phyloP scores from a whole-genome alignment of 2,888 invertebrate genomes.

The Chorisops tibialis region DNA sequence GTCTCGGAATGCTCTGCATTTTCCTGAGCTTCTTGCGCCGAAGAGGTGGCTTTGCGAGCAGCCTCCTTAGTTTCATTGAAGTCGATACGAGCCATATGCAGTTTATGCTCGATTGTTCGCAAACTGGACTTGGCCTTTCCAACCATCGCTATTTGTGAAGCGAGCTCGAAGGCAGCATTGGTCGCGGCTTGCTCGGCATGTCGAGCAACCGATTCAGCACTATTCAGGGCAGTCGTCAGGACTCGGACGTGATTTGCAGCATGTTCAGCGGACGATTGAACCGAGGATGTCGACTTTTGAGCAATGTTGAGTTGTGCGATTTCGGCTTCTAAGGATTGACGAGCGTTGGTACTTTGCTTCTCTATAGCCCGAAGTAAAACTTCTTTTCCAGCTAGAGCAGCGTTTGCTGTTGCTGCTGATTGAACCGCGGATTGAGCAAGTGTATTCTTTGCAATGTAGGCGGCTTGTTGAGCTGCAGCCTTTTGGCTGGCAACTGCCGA shows the following conservation, averaged over 20 bases:
- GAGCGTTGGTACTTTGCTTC: slow-evolving; percentile 70
- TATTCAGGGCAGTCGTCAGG: slow-evolving; percentile 70
- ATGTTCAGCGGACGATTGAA: slow-evolving; percentile 67
- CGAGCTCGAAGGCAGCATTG: slow-evolving; percentile 69
- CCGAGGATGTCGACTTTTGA: slow-evolving; percentile 66
- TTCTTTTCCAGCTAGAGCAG: slow-evolving; percentile 64
- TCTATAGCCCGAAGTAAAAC: slow-evolving; percentile 65
- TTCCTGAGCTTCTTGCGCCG: slow-evolving; percentile 69
- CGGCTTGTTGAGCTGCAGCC: slow-evolving; percentile 72
- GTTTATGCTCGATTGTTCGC: slow-evolving; percentile 64
- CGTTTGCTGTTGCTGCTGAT: slow-evolving; percentile 64
- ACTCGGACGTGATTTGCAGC: slow-evolving; percentile 66
- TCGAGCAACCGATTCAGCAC: slow-evolving; percentile 70
- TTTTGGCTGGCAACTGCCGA: slow-evolving; percentile 68
- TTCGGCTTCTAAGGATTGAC: slow-evolving; percentile 65
- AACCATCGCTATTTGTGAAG: slow-evolving; percentile 75
- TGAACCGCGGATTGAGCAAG: slow-evolving; percentile 73
- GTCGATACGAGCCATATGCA: slow-evolving; percentile 67
- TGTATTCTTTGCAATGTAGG: slow-evolving; percentile 69
- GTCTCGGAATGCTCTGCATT: slow-evolving; percentile 53
- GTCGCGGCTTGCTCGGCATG: slow-evolving; percentile 68
- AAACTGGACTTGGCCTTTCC: slow-evolving; percentile 67
- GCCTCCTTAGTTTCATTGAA: slow-evolving; percentile 73
- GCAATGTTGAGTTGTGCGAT: slow-evolving; percentile 70
- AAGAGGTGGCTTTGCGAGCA: slow-evolving; percentile 63